phyloP scores from a whole-genome alignment of 1,140 invertebrate genomes.

The Drosophila funebris region DNA sequence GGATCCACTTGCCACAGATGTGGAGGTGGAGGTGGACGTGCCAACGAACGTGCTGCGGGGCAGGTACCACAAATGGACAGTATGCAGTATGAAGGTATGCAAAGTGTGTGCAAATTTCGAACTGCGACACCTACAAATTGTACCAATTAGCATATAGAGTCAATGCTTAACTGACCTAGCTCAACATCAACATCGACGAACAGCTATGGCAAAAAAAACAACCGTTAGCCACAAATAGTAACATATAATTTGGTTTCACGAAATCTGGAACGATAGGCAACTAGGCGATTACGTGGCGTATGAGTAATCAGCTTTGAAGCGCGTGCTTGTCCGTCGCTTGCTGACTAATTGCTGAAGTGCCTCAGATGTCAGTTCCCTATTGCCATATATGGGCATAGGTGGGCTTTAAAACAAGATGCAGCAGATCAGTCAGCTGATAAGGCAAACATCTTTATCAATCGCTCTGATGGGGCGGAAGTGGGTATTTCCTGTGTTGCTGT shows the following conservation, averaged over 20 bases:
- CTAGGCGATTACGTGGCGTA: slow-evolving; percentile 64
- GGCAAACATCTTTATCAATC: slow-evolving; percentile 10
- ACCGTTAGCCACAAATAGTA: slow-evolving; percentile 10
- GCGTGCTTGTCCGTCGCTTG: slow-evolving; percentile 27
- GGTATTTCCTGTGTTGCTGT: slow-evolving; percentile 11
- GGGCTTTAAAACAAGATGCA: neutral
- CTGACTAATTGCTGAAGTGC: slow-evolving; percentile 21
- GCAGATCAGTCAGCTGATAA: slow-evolving; percentile 11
- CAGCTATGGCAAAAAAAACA: slow-evolving; percentile 5
- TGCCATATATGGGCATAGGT: slow-evolving; percentile 23
- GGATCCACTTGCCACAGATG: slow-evolving; percentile 7
- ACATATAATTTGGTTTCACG: neutral
- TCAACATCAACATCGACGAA: neutral
- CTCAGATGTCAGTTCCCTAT: neutral
- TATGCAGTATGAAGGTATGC: slow-evolving; percentile 4
- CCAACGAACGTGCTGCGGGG: neutral
- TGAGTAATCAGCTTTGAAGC: slow-evolving; percentile 57
- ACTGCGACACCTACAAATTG: slow-evolving; percentile 6
- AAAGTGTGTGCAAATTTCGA: slow-evolving; percentile 3
- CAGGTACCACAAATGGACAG: neutral
- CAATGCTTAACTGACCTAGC: slow-evolving; percentile 44
- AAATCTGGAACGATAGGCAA: slow-evolving; percentile 18
- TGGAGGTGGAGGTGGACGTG: neutral
- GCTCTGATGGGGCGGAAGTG: neutral
- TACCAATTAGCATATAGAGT: slow-evolving; percentile 14